phyloP scores from a whole-genome alignment of 2,113 vertebrate species.

The Actinemys pallida region DNA sequence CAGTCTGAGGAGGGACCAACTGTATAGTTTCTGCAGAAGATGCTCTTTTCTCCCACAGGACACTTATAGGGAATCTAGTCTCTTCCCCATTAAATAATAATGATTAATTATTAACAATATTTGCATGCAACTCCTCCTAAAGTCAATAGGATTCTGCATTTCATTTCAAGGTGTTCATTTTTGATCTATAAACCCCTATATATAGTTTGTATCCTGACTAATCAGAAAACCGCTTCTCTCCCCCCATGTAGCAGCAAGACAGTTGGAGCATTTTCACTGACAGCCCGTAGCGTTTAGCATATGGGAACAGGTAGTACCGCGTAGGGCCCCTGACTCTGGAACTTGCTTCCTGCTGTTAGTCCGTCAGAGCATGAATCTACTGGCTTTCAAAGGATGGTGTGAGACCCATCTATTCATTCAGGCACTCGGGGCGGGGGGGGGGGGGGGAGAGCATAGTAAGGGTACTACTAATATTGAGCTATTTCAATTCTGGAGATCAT shows the following conservation, averaged over 20 bases:
- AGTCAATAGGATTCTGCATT: not conserved
- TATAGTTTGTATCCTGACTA: not conserved
- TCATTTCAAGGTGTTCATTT: not conserved
- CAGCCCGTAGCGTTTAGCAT: not conserved
- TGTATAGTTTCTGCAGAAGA: not conserved
- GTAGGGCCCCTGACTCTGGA: not conserved
- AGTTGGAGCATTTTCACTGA: not conserved
- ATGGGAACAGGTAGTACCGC: not conserved
- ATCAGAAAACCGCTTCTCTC: not conserved
- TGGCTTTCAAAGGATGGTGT: not conserved
- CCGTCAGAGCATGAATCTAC: not conserved
- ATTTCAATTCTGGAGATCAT: fast-evolving
- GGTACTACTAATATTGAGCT: not conserved
- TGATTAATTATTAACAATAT: not conserved
- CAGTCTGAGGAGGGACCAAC: not conserved
- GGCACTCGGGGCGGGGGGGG: not conserved
- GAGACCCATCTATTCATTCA: not conserved
- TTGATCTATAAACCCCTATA: not conserved
- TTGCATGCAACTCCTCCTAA: not conserved
- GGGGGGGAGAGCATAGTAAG: not conserved
- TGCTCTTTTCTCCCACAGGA: not conserved
- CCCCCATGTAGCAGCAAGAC: fast-evolving
- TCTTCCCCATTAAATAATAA: not conserved
- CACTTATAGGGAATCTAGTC: not conserved
- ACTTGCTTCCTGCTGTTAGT: not conserved